Conservation (phyloP, 2,888 invertebrate species). For the Drosophila seclusa region DNA sequence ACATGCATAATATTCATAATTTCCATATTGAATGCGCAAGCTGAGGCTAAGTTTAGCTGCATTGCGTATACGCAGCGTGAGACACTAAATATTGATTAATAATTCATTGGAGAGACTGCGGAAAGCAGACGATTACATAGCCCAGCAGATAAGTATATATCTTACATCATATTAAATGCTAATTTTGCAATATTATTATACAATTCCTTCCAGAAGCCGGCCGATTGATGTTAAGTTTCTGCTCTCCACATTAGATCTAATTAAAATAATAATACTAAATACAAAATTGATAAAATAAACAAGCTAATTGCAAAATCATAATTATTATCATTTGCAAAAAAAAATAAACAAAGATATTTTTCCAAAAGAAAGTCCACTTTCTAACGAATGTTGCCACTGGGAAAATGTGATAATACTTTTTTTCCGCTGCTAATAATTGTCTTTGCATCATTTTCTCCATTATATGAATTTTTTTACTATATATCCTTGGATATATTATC, state of each 20-base stretch:
- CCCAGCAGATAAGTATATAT: background rate
- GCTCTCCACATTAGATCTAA: background rate
- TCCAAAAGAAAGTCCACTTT: background rate
- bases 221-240: background rate
- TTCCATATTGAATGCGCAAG: slow-evolving; percentile 22
- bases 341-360: background rate
- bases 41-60: background rate
- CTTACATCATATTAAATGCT: background rate
- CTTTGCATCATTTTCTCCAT: background rate
- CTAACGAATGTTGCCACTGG: background rate
- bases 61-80: slow-evolving; percentile 46
- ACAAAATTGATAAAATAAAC: background rate
- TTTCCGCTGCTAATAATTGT: background rate
- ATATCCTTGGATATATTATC: background rate
- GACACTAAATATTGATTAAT: slow-evolving; percentile 6
- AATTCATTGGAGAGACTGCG: slow-evolving; percentile 8
- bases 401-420: background rate
- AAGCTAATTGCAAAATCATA: background rate
- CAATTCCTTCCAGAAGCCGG: background rate
- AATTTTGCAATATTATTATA: background rate
- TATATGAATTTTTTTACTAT: background rate
- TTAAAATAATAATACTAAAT: background rate
- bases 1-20: slow-evolving; percentile 72
- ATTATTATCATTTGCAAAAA: background rate
- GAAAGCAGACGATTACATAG: background rate